Evolutionary conservation across 2,797 vertebrate genomes (phyloP).

Genomic region (Erithacus rubecula): DNA sequence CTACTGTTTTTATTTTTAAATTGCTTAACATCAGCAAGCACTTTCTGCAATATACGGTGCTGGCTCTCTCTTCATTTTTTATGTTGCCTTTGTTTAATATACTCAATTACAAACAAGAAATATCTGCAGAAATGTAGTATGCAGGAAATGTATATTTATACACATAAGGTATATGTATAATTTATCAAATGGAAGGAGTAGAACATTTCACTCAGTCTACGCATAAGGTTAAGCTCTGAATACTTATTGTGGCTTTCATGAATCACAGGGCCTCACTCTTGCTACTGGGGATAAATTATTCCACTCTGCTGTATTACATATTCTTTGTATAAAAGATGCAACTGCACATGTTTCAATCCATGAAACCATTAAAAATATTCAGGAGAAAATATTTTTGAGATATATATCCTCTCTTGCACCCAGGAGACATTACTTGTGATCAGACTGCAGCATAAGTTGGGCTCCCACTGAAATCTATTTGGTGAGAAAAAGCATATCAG

Average conservation of each 20-base stretch:
- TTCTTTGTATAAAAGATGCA: conserved; percentile 71
- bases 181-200: conserved; percentile 69
- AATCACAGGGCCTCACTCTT: conserved; percentile 66
- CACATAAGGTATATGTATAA: conserved; percentile 66
- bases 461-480: conserved; percentile 64
- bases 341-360: conserved; percentile 66
- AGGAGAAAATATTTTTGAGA: conserved; percentile 64
- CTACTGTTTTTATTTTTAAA: conserved; percentile 41
- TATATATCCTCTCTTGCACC: conserved; percentile 23
- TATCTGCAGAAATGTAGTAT: conserved; percentile 61
- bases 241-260: conserved; percentile 72
- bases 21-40: conserved; percentile 35
- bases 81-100: conserved; percentile 64
- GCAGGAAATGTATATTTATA: conserved; percentile 70
- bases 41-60: conserved; percentile 28
- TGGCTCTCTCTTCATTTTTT: conserved; percentile 44
- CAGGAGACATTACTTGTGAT: conserved; percentile 42
- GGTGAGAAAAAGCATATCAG: conserved; percentile 12
- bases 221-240: conserved; percentile 69
- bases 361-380: conserved; percentile 69
- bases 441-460: conserved; percentile 25
- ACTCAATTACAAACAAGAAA: conserved; percentile 68
- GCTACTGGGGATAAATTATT: conserved; percentile 74
- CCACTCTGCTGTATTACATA: conserved; percentile 66
- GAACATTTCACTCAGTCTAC: conserved; percentile 67